Evolutionary conservation across 2,797 vertebrate species (phyloP), one percentile per base, ranked within the genome.

Genomic region (Sebastes nivosus): DNA sequence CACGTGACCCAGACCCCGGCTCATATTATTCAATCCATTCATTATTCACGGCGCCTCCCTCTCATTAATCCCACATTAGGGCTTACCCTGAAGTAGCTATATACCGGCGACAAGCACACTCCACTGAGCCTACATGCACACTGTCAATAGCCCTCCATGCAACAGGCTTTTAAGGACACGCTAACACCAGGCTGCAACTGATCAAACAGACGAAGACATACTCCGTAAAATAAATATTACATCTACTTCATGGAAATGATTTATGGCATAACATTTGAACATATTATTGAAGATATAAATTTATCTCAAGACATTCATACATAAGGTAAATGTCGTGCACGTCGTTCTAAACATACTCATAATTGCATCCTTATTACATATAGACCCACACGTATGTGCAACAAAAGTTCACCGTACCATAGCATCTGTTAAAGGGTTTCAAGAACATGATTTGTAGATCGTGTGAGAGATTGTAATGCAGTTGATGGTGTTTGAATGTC

Each of bases 11-110:
- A 24, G 2, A 59, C 46, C 59, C 34, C 36, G 6, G 85, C 86
- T 92, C 86, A 5, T 72, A 80, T 84, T 80, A 78, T 85, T 78
- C 77, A 63, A 63, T 24, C 67, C 85, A 90, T 93, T 73, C 80
- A 92, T 93, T 91, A 93, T 93, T 93, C 87, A 92, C 8, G 1
- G 61, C 24, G 27, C 79, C 71, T 88, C 83, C 78, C 74, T 79
- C 77, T 89, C 92, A 89, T 92, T 87, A 91, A 86, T 77, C 65
- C 70, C 66, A 30, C 83, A 80, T 88, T 80, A 83, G 88, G 84
- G 72, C 81, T 87, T 75, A 63, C 81, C 83, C 67, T 88, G 68
- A 80, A 84, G 84, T 9, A 84, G 86, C 79, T 18, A 4, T 83
- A 27, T 67, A 80, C 30, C 65, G 13, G 13, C 14, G 60, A 89